Percentiles rank a stretch among this genome's conserved stretches.
phyloP scores from a whole-genome alignment of 2,113 vertebrate genomes.

The Triplophysa tibetana region DNA sequence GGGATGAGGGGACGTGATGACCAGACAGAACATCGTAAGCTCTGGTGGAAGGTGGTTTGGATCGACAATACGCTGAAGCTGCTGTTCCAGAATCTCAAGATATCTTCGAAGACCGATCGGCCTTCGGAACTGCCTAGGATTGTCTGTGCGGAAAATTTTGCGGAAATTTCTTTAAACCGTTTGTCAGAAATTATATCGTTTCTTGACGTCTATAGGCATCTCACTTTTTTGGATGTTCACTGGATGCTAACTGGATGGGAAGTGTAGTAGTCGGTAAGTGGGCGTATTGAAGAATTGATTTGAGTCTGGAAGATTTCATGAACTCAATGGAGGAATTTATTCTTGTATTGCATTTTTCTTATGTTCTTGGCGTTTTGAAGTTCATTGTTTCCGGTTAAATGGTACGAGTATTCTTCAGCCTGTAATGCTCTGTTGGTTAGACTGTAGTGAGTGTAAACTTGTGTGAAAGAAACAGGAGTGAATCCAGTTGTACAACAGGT shows the following conservation, averaged over 20 bases:
- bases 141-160: neutral
- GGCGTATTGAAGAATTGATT: neutral
- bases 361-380: neutral
- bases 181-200: neutral
- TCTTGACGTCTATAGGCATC: neutral
- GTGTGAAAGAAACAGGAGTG: neutral
- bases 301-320: neutral
- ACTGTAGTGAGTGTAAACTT: neutral
- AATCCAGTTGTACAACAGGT: neutral
- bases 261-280: constrained; percentile 56
- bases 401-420: neutral
- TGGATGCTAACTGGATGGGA: constrained; percentile 41
- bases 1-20: constrained; percentile 69
- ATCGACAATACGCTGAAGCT: neutral
- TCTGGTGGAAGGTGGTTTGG: neutral
- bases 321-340: too few species aligned
- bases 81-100: neutral
- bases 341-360: too few species aligned
- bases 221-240: neutral
- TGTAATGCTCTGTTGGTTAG: too few species aligned
- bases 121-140: neutral
- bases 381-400: neutral
- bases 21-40: constrained; percentile 37
- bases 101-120: neutral
- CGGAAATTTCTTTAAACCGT: neutral